Base-by-base conservation (phyloP, 2,888 invertebrate genomes). In the Keiferia lycopersicella region DNA sequence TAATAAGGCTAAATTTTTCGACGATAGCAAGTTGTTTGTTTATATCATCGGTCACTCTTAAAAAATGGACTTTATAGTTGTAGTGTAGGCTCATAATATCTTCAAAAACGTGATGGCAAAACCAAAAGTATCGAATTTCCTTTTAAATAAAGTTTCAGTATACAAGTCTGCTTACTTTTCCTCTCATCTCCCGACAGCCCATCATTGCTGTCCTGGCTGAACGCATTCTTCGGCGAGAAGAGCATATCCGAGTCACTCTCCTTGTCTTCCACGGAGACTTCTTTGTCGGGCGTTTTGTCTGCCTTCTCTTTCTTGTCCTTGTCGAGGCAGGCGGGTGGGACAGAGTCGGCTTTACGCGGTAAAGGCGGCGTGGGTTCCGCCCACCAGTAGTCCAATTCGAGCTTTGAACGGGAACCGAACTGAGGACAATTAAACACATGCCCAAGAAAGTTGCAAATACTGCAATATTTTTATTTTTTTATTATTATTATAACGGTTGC, bases 371-470 rank as follows among this genome's bases (percentile, higher is more conserved):
- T 83, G 0, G 91, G 82, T 62, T 94, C 93, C 58, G 94, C 94
- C 96, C 96, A 97, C 93, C 95, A 95, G 82, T 97, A 97, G 81
- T 97, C 96, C 26, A 97, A 82, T 65, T 94, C 93, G 38, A 97
- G 83, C 82, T 94, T 95, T 0, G 96, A 95, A 66, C 96, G 95
- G 64, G 92, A 91, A 16, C 96, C 96, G 82, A 95, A 95, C 95
- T 95, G 78, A 48, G 87, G 84, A 61, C 65, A 64, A 18, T 63
- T 18, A 18, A 58, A n/a, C n/a, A n/a, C n/a, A n/a, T n/a, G n/a
- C n/a, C n/a, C n/a, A n/a, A n/a, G n/a, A n/a, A n/a, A n/a, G n/a
- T n/a, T n/a, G n/a, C n/a, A n/a, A n/a, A n/a, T n/a, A n/a, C n/a
- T n/a, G n/a, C n/a, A n/a, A n/a, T n/a, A n/a, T n/a, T n/a, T n/a